Evolutionary conservation across 2,797 vertebrate species (phyloP), one percentile per base, ranked within the genome.

Genomic region (Dipus sagitta): DNA sequence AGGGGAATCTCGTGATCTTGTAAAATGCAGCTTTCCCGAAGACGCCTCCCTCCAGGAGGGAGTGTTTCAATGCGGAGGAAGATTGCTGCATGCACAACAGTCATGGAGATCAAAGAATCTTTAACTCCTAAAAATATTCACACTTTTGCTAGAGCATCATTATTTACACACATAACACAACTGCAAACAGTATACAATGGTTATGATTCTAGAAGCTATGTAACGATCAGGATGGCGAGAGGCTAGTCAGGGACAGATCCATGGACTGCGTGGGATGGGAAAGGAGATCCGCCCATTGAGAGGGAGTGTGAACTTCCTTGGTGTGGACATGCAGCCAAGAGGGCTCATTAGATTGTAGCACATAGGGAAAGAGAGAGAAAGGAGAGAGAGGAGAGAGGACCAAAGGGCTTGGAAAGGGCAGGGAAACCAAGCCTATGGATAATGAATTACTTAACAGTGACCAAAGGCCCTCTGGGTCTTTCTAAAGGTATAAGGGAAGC

Each of bases 251-350:
- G 11, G 60, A 21, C 21, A 42, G 8, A 58, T 28, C n/a, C 6
- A 2, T 15, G 5, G 67, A 52, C 18, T 47, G 0, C 6, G 0
- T 11, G 9, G 24, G 12, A 1, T 1, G 1, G 42, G 20, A 20
- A 0, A 9, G 18, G 64, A 30, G 65, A 87, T 65, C 20, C 38
- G 30, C 14, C 62, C 3, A 3, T 47, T 0, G 60, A 74, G 18
- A 65, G 30, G 30, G 60, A 52, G 13, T 54, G 30, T 60, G 62
- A 70, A 30, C 62, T 80, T 64, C 24, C 18, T 70, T 54, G 52
- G 70, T 4, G 12, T 4, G 12, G 67, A 62, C 67, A 6, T n/a
- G 38, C 17, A 91, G 64, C 38, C 23, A 67, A 62, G 5, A 13
- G 32, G 42, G 62, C 58, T 87, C 23, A 28, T 71, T 42, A 88